Evolutionary conservation across 2,888 invertebrate species (phyloP), one percentile per base, ranked within the genome.

Genomic region (Dasypolia templi): DNA sequence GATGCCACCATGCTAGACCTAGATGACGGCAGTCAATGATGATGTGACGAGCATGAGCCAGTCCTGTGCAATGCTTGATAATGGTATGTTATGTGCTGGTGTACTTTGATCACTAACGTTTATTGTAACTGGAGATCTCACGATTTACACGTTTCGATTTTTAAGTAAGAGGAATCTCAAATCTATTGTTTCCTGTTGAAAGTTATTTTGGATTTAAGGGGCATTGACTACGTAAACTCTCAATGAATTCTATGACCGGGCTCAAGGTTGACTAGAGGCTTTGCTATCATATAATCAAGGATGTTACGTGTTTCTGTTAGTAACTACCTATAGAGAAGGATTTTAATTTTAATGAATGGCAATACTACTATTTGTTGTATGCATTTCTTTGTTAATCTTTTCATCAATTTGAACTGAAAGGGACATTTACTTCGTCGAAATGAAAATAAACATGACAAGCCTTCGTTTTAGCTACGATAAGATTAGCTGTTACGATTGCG

Each of bases 41-140:
- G 91, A 90, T 90, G 91, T 93, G 93, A 93, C 93, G 91, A 90
- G 87, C 80, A 92, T 93, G 93, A 93, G 94, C 94, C 94, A 94
- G 92, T 92, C 92, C 92, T 94, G 96, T 96, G 96, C 95, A 93
- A 95, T 95, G 95, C 93, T 94, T 94, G 94, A 93, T 90, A 89
- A 94, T 93, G 92, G 93, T 94, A 93, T 94, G 92, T 94, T 86
- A 90, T 93, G 94, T 95, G 96, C 94, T 92, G 89, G 94, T 95
- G 95, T 95, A 86, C 73, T 88, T 88, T 83, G 87, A 87, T 88
- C 74, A 29, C 87, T 87, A 89, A 84, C 88, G 85, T 81, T 87
- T 83, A 86, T 64, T 56, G 32, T 75, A 82, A 72, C 67, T 77
- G 72, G 73, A 82, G 74, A 72, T 82, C 77, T 76, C 79, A 82